phyloP scores from a whole-genome alignment of 2,113 vertebrate genomes.

The Alosa alosa region DNA sequence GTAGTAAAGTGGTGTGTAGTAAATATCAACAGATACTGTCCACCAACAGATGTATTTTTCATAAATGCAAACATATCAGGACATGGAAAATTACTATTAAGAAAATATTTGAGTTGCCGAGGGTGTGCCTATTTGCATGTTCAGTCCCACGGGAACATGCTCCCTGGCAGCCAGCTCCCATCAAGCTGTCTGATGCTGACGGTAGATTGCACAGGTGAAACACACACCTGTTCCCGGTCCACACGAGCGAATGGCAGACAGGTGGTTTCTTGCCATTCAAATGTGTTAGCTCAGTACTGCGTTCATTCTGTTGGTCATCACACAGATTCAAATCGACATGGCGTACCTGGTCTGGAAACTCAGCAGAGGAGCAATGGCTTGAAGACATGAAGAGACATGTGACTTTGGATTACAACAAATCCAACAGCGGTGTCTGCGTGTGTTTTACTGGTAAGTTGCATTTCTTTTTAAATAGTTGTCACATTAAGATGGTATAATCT shows the following conservation, averaged over 20 bases:
- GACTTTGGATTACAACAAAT: not conserved
- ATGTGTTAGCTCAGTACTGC: no score
- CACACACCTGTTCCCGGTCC: not conserved
- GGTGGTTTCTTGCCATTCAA: not conserved
- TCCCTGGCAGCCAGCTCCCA: not conserved
- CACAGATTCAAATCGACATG: not conserved
- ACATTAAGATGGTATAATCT: not conserved
- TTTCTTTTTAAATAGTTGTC: not conserved
- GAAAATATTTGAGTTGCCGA: not conserved
- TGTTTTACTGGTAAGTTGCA: not conserved
- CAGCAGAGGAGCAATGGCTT: not conserved
- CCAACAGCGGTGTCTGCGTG: not conserved
- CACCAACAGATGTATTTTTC: not conserved
- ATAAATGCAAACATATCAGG: not conserved
- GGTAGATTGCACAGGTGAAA: not conserved
- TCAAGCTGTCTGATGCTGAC: not conserved
- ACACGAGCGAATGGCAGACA: not conserved
- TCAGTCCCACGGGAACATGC: not conserved
- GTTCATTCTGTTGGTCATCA: no score
- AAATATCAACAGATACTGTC: not conserved
- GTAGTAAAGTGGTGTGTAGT: not conserved
- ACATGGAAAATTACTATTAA: not conserved
- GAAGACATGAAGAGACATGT: not conserved
- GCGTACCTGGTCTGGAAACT: not conserved
- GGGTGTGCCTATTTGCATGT: slow-evolving; percentile 8